Evolutionary conservation across 2,113 vertebrate genomes (phyloP).

Genomic region (Cyphomyrus plagiostoma): DNA sequence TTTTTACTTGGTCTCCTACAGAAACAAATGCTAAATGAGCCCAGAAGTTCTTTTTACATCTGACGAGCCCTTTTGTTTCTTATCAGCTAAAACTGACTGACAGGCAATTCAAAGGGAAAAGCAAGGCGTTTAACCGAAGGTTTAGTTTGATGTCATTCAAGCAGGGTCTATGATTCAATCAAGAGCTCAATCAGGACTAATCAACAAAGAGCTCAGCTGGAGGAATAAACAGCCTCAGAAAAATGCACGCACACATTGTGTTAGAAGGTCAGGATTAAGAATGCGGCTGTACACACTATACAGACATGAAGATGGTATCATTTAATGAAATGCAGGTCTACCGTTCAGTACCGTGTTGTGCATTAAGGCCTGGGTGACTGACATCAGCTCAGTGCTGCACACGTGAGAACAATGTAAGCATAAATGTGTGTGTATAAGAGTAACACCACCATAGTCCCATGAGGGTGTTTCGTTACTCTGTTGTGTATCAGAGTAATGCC

Average conservation of each 20-base stretch:
- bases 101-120: not conserved
- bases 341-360: not conserved
- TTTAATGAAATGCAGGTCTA: not conserved
- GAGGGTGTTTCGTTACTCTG: not conserved
- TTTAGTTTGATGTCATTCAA: not conserved
- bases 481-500: not conserved
- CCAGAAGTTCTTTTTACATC: not conserved
- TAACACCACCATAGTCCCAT: not conserved
- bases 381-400: not conserved
- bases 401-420: not conserved
- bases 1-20: not conserved
- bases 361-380: not conserved
- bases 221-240: not conserved
- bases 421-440: not conserved
- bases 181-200: not conserved
- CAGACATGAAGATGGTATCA: not conserved
- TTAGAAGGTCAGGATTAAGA: not conserved
- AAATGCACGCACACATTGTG: not conserved
- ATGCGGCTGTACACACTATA: not conserved
- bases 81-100: not conserved
- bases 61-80: not conserved
- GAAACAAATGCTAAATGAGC: not conserved
- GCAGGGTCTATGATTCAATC: not conserved
- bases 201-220: not conserved
- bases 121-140: not conserved